These are phyloP conservation scores for Leptoclinus maculatus DNA, from an alignment of 2,797 vertebrate species.

Conservation along the genomic window DNA sequence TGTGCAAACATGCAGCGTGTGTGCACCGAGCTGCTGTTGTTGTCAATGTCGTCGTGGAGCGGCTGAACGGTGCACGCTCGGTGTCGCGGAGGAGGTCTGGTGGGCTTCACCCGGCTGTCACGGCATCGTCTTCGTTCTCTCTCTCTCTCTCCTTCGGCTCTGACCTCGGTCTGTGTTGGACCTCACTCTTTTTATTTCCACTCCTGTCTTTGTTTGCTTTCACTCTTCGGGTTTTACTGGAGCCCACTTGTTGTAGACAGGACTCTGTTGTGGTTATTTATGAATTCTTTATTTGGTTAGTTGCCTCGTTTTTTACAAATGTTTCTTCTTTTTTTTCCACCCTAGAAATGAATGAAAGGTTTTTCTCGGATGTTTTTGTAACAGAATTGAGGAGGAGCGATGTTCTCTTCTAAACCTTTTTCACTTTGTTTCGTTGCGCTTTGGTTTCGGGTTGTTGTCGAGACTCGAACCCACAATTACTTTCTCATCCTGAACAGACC, in stretches of 20 bases:
- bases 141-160: constrained; percentile 19
- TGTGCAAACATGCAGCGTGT: constrained; percentile 60
- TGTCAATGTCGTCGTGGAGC: constrained; percentile 53
- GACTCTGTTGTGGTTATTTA: constrained; percentile 62
- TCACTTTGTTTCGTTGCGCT: constrained; percentile 16
- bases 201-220: constrained; percentile 49
- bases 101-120: constrained; percentile 61
- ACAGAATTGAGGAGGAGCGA: constrained; percentile 34
- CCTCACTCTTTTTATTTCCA: neutral
- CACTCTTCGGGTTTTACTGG: constrained; percentile 49
- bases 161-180: constrained; percentile 19
- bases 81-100: constrained; percentile 50
- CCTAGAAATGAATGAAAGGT: constrained; percentile 33
- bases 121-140: constrained; percentile 47
- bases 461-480: constrained; percentile 45
- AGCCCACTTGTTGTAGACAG: constrained; percentile 46
- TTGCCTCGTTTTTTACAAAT: constrained; percentile 39
- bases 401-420: constrained; percentile 31
- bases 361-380: constrained; percentile 37
- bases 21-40: constrained; percentile 43
- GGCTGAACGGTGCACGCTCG: constrained; percentile 52
- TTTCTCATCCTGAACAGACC: constrained; percentile 29
- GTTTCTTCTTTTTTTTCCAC: constrained; percentile 29
- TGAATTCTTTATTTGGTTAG: constrained; percentile 47
- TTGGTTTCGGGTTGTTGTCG: constrained; percentile 31